Evolutionary conservation across 2,888 invertebrate genomes (phyloP).

Genomic region (Drosophila tanythrix): DNA sequence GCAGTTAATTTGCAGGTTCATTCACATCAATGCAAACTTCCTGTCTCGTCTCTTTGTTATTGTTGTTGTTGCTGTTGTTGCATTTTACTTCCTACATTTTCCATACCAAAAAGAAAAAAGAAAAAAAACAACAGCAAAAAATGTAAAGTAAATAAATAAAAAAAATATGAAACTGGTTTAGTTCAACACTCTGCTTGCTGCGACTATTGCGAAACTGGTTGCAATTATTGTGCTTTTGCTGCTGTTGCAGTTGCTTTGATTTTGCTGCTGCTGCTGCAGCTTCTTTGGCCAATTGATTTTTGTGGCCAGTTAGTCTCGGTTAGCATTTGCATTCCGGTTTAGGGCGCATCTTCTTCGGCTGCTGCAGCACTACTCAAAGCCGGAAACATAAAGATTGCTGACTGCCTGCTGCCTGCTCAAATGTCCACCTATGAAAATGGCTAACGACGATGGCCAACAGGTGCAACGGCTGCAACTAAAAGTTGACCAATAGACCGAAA

Average conservation of each 20-base stretch:
- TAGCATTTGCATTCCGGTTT: slow-evolving; percentile 76
- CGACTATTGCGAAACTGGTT: slow-evolving; percentile 71
- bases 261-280: slow-evolving; percentile 31
- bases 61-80: slow-evolving; percentile 47
- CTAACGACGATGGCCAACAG: slow-evolving; percentile 59
- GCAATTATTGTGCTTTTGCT: slow-evolving; percentile 50
- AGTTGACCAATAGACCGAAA: slow-evolving; percentile 26
- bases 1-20: slow-evolving; percentile 46
- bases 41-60: slow-evolving; percentile 62
- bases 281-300: slow-evolving; percentile 72
- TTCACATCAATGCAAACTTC: slow-evolving; percentile 64
- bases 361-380: slow-evolving; percentile 71
- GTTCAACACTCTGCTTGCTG: slow-evolving; percentile 51
- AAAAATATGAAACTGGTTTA: slow-evolving; percentile 59
- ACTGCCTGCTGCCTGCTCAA: slow-evolving; percentile 41
- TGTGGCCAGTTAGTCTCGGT: slow-evolving; percentile 57
- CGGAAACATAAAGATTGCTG: slow-evolving; percentile 75
- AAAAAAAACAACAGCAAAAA: slow-evolving; percentile 13
- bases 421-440: slow-evolving; percentile 55
- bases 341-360: slow-evolving; percentile 29
- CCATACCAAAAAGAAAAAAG: slow-evolving; percentile 47
- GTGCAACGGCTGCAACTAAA: slow-evolving; percentile 46
- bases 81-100: slow-evolving; percentile 77
- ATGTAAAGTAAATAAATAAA: slow-evolving; percentile 42
- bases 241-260: slow-evolving; percentile 53